A percentile compares a stretch with the other conserved stretches of the same genome.
Conservation (phyloP, 2,888 invertebrate species). For the Zaprionus bogoriensis region DNA sequence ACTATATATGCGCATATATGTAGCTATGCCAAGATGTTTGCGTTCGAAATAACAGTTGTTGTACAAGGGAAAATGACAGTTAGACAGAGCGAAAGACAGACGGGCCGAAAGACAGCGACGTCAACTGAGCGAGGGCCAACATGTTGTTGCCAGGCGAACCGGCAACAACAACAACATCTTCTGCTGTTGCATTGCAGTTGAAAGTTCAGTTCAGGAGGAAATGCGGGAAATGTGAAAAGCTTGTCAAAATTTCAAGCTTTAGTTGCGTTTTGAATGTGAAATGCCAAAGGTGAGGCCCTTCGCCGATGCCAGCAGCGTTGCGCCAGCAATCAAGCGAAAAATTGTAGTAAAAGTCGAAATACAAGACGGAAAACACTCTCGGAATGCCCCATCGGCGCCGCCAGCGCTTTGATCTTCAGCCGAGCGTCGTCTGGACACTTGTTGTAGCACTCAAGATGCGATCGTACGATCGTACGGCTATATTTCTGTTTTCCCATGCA, state of each 20-base stretch:
- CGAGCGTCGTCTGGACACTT: neutral
- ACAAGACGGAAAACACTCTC: too few species aligned
- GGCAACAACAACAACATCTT: constrained; percentile 2
- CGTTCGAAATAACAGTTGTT: constrained; percentile 51
- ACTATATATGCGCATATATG: too few species aligned
- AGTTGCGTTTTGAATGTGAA: constrained; percentile 62
- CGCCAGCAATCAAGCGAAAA: too few species aligned
- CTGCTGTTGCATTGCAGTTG: constrained; percentile 20
- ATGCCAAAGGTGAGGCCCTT: constrained; percentile 36
- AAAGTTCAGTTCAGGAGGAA: constrained; percentile 33
- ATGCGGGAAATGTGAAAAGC: constrained; percentile 71
- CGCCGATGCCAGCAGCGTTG: constrained; percentile 17
- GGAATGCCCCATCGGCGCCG: too few species aligned
- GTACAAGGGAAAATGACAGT: constrained; percentile 61
- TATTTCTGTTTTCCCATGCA: neutral
- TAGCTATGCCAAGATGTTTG: constrained; percentile 4
- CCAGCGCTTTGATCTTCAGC: neutral
- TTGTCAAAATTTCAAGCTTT: constrained; percentile 70
- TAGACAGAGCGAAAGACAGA: constrained; percentile 26
- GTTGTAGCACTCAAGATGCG: neutral
- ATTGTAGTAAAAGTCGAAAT: too few species aligned
- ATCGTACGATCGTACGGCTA: too few species aligned
- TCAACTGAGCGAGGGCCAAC: constrained; percentile 34
- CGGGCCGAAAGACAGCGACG: constrained; percentile 30
- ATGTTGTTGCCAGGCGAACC: constrained; percentile 30